Evolutionary conservation across 2,888 invertebrate species (phyloP).

Genomic region (Nipponacmea schrenckii): DNA sequence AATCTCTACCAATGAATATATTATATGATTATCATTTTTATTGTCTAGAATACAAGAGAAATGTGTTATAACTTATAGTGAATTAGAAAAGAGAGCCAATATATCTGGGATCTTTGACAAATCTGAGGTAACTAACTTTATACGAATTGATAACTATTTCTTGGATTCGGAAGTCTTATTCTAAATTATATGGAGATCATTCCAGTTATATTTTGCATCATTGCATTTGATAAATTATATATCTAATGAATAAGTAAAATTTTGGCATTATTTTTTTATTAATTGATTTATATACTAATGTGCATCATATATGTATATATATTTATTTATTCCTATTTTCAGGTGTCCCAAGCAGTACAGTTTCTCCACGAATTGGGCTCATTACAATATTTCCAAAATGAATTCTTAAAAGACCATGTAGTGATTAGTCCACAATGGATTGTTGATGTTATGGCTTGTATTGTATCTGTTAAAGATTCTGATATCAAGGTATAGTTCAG

Average conservation of each 20-base stretch:
- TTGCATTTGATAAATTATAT: background rate
- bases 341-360: slow-evolving; percentile 61
- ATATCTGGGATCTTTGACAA: slow-evolving; percentile 58
- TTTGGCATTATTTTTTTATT: background rate
- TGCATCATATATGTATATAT: background rate
- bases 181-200: too few species aligned
- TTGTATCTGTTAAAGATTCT: slow-evolving; percentile 62
- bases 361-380: slow-evolving; percentile 66
- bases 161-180: too few species aligned
- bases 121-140: slow-evolving; percentile 48
- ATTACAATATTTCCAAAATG: slow-evolving; percentile 63
- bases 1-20: too few species aligned
- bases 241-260: background rate
- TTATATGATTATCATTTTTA: too few species aligned
- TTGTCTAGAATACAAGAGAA: slow-evolving; percentile 28
- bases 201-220: too few species aligned
- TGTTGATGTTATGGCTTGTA: slow-evolving; percentile 66
- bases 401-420: slow-evolving; percentile 57
- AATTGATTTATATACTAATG: slow-evolving; percentile 2
- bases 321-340: background rate
- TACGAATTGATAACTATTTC: background rate
- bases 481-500: slow-evolving; percentile 45
- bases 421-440: slow-evolving; percentile 67
- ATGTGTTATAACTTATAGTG: slow-evolving; percentile 48
- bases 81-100: slow-evolving; percentile 47